These are phyloP conservation scores for Ovis aries DNA, from an alignment of 2,113 vertebrate genomes.

Conservation along the genomic window ARS-UI_Ramb_v3.0 NC_056072.1:13077501-13078000, in stretches of 20 bases:
- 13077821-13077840: background rate
- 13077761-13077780: background rate
- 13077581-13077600: background rate
- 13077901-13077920: background rate
- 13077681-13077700: background rate
- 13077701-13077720: background rate
- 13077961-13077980: background rate
- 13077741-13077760: background rate
- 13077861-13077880: background rate
- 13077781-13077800: background rate
- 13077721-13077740: background rate
- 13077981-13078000: background rate
- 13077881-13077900: background rate
- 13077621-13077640: fast-evolving
- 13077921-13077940: background rate
- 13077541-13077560: background rate
- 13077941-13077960: background rate
- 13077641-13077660: background rate
- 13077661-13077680: background rate
- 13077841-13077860: background rate
- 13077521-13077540: background rate
- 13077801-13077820: background rate
- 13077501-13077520: background rate
- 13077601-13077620: background rate
- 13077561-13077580: background rate